These are phyloP conservation scores for Hirundo rustica DNA, from an alignment of 2,797 vertebrate genomes.

Conservation along the genomic window DNA sequence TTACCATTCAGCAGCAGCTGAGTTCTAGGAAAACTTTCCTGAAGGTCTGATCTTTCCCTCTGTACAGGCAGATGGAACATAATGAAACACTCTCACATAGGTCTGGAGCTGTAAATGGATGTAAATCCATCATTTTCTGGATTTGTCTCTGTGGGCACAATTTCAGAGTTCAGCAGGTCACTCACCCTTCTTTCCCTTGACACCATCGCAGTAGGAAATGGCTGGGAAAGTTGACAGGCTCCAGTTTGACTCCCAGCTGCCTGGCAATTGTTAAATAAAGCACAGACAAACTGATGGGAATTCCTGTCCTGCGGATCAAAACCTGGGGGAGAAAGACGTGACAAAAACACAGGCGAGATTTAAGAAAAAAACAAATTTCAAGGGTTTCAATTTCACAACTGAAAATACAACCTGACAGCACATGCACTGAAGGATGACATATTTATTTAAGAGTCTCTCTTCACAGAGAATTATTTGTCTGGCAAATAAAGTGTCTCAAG, in stretches of 20 bases:
- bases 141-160: background rate
- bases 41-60: background rate
- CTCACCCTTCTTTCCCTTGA: constrained; percentile 86
- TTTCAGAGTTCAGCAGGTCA: background rate
- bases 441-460: background rate
- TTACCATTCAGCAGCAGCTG: background rate
- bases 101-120: background rate
- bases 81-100: background rate
- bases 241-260: constrained; percentile 88
- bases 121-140: too few relatives aligned
- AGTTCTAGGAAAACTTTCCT: background rate
- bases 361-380: background rate
- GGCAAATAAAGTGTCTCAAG: background rate
- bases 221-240: constrained; percentile 97
- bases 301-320: constrained; percentile 89
- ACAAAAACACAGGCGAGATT: background rate
- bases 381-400: background rate
- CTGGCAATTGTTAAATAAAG: constrained; percentile 92
- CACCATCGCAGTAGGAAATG: constrained; percentile 97
- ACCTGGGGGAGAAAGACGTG: constrained; percentile 76
- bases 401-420: background rate
- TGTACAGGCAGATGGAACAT: background rate
- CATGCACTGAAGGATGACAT: background rate
- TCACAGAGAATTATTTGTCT: background rate
- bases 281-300: constrained; percentile 96